A percentile compares a stretch with the other conserved stretches of the same genome.
Conservation (phyloP, 2,888 invertebrate genomes). For the Coleophora deauratella region DNA sequence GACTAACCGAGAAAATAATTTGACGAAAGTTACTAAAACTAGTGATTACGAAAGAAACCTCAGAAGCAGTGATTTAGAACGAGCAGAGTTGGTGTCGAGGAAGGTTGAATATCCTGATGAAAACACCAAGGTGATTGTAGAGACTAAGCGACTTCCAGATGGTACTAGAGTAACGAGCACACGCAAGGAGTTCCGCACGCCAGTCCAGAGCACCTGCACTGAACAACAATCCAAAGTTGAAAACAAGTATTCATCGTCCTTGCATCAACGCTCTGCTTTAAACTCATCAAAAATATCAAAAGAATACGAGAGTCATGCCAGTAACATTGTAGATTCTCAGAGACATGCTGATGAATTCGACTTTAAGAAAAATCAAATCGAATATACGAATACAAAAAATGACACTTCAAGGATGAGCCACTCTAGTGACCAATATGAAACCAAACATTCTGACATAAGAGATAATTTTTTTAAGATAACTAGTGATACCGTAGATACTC, state of each 20-base stretch:
- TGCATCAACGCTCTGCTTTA: slow-evolving; percentile 35
- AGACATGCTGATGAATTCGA: slow-evolving; percentile 48
- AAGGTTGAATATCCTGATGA: slow-evolving; percentile 78
- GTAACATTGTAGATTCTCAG: slow-evolving; percentile 51
- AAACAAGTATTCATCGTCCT: slow-evolving; percentile 36
- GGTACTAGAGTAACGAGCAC: slow-evolving; percentile 81
- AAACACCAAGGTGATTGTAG: slow-evolving; percentile 78
- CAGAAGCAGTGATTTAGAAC: slow-evolving; percentile 29
- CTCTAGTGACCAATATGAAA: slow-evolving; percentile 6
- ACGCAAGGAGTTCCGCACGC: slow-evolving; percentile 75
- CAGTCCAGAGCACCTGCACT: slow-evolving; percentile 44
- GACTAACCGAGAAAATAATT: slow-evolving; percentile 40
- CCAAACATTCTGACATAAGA: slow-evolving; percentile 6
- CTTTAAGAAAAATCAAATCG: slow-evolving; percentile 31
- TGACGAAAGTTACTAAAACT: slow-evolving; percentile 25
- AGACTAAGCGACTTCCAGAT: slow-evolving; percentile 78
- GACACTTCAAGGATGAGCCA: slow-evolving; percentile 11
- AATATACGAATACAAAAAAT: slow-evolving; percentile 23
- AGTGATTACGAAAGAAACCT: slow-evolving; percentile 34
- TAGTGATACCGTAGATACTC: slow-evolving; percentile 8
- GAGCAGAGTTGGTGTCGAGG: slow-evolving; percentile 70
- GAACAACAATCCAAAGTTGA: slow-evolving; percentile 45
- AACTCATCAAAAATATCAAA: slow-evolving; percentile 32
- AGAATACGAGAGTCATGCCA: slow-evolving; percentile 28
- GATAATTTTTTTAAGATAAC: slow-evolving; percentile 5